Evolutionary conservation across 2,113 vertebrate genomes (phyloP).

Genomic region (Eonycteris spelaea): DNA sequence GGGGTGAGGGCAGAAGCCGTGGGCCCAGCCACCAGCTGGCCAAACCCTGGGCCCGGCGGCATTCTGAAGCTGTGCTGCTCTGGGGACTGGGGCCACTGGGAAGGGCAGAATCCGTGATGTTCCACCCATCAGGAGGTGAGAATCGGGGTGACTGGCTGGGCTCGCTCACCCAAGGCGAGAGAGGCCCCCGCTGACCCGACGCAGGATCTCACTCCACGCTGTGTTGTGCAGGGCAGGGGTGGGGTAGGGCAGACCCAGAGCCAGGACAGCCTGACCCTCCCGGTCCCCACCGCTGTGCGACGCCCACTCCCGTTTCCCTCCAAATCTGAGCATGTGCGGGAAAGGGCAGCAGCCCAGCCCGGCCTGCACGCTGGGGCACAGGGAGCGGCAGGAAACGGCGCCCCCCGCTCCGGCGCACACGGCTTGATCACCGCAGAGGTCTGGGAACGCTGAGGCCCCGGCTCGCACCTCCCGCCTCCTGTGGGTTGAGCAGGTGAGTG

Average conservation of each 20-base stretch:
- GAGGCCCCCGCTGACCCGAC: accelerated
- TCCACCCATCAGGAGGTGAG: background rate
- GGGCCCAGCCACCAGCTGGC: background rate
- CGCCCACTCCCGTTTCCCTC: background rate
- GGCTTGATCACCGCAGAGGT: too few species aligned
- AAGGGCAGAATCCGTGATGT: too few species aligned
- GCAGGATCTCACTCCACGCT: accelerated
- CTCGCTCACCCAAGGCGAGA: accelerated
- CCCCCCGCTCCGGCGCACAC: too few species aligned
- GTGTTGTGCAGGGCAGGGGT: accelerated
- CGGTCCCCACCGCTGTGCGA: background rate
- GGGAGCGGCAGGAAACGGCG: accelerated
- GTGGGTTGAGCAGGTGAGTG: background rate
- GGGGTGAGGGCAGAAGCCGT: background rate
- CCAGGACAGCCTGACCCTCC: too few species aligned
- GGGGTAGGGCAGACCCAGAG: background rate
- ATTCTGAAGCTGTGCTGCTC: background rate
- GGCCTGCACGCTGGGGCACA: accelerated
- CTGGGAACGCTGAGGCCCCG: accelerated
- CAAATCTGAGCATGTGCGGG: background rate
- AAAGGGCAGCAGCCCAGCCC: background rate
- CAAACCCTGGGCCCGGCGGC: background rate
- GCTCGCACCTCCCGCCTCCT: accelerated
- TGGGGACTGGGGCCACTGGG: background rate
- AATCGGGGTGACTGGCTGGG: background rate